Percentiles rank a stretch among this genome's conserved stretches.
Evolutionary conservation across 2,888 invertebrate species (phyloP).

Genomic region (Aleiodes alternator): DNA sequence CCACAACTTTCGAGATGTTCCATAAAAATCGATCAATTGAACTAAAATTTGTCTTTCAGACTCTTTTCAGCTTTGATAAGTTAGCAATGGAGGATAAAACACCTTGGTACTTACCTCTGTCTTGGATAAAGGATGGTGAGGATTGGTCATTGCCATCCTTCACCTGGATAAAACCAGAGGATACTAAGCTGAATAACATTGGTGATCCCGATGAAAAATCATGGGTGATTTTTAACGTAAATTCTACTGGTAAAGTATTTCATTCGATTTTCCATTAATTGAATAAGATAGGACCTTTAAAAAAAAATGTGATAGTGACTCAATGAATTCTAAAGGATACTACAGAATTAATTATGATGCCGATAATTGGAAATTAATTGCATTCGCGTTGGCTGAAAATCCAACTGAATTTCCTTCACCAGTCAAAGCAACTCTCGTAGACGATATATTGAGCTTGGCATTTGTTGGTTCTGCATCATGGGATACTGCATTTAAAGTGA

Average conservation of each 20-base stretch:
- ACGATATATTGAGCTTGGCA: conserved; percentile 77
- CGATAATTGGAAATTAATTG: conserved; percentile 67
- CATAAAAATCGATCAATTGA: too few species aligned
- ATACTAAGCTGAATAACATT: conserved; percentile 55
- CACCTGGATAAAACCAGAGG: conserved; percentile 62
- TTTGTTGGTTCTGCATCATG: conserved; percentile 74
- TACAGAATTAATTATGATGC: conserved; percentile 71
- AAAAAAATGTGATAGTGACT: conserved; percentile 10
- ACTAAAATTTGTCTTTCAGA: conserved; percentile 50
- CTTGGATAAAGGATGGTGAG: conserved; percentile 55
- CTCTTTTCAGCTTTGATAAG: conserved; percentile 61
- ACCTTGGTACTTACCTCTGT: conserved; percentile 67
- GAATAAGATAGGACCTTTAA: neutral
- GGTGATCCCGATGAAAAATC: conserved; percentile 51
- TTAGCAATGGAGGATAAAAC: conserved; percentile 50
- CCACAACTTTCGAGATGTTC: too few species aligned
- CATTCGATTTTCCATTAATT: neutral
- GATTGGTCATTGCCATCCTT: conserved; percentile 59
- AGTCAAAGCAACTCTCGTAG: conserved; percentile 78
- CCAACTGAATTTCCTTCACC: conserved; percentile 73
- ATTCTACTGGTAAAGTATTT: conserved; percentile 61
- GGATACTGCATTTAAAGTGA: conserved; percentile 75
- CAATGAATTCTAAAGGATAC: conserved; percentile 64
- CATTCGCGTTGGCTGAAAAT: conserved; percentile 61
- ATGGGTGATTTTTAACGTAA: conserved; percentile 68